A percentile compares a stretch with the other conserved stretches of the same genome.
These are phyloP conservation scores for Sphinx pinastri DNA, from an alignment of 2,888 invertebrate genomes.

Conservation along the genomic window DNA sequence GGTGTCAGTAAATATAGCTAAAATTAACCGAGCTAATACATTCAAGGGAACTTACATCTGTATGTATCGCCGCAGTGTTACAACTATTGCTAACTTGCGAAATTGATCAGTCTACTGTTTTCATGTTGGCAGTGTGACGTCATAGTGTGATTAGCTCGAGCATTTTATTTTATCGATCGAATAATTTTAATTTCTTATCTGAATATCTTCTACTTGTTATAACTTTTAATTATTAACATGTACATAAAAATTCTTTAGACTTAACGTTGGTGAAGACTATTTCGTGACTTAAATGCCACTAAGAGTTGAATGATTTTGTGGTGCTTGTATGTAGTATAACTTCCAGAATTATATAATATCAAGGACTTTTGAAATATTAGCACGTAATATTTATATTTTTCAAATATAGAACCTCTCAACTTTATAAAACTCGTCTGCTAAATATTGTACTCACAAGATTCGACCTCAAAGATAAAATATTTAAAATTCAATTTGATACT, in stretches of 20 bases:
- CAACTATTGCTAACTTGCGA: conserved; percentile 45
- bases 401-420: no score
- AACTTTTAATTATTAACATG: no score
- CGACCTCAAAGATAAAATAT: not conserved
- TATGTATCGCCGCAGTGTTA: not conserved
- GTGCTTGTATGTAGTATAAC: no score
- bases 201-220: no score
- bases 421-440: no score
- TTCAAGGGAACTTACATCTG: not conserved
- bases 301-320: not conserved
- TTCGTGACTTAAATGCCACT: not conserved
- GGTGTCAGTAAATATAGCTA: not conserved
- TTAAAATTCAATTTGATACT: not conserved
- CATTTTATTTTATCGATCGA: not conserved
- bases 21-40: conserved; percentile 5
- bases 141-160: conserved; percentile 10
- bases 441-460: not conserved
- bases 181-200: no score
- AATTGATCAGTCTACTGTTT: conserved; percentile 55
- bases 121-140: conserved; percentile 54
- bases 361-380: no score
- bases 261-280: not conserved
- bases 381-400: no score
- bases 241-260: no score
- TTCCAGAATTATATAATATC: no score